These are phyloP conservation scores for Haliaeetus leucogaster DNA, from an alignment of 2,113 vertebrate genomes.

Conservation along the genomic window DNA sequence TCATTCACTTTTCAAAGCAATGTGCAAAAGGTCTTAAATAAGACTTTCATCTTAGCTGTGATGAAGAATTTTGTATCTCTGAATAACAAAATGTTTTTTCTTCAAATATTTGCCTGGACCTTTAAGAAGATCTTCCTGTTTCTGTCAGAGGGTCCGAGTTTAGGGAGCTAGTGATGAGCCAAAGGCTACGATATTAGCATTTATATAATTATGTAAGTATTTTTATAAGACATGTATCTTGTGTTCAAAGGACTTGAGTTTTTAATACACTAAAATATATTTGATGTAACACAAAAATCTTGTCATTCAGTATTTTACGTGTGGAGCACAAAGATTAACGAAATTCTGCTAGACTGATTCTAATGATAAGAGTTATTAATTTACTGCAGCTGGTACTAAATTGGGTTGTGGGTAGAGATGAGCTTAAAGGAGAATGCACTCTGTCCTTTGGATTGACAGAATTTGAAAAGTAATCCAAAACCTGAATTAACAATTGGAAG, in stretches of 20 bases:
- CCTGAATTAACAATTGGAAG: neutral
- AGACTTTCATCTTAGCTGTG: neutral
- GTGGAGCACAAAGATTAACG: neutral
- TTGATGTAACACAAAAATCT: neutral
- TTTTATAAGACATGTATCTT: neutral
- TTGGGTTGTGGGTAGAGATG: neutral
- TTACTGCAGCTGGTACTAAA: neutral
- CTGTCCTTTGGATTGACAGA: neutral
- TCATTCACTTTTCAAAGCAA: neutral
- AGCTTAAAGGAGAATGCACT: neutral
- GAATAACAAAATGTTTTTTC: constrained; percentile 3
- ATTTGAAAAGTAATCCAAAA: neutral
- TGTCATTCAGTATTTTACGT: neutral
- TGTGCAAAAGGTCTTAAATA: neutral
- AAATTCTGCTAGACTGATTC: neutral
- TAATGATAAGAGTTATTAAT: neutral
- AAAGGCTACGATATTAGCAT: neutral
- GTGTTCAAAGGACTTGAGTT: neutral
- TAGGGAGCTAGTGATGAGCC: neutral
- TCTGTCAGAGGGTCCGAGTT: neutral
- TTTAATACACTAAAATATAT: neutral
- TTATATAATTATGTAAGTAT: neutral
- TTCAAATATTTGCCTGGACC: constrained; percentile 22
- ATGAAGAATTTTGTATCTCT: neutral
- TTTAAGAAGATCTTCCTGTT: neutral